A percentile compares a stretch with the other conserved stretches of the same genome.
phyloP scores from a whole-genome alignment of 2,797 vertebrate species.

The Sciurus carolinensis region DNA sequence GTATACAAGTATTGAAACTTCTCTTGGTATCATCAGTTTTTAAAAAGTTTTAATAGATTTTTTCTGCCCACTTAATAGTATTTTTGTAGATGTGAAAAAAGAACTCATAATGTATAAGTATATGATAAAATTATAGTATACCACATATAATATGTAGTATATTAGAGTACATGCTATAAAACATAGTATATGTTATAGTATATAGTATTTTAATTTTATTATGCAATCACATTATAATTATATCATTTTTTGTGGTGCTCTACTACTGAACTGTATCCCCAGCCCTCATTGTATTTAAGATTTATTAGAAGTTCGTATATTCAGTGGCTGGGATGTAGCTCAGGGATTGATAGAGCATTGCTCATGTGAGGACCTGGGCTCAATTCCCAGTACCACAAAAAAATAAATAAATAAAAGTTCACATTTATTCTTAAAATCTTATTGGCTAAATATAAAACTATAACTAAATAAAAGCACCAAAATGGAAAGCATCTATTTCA shows the following conservation, averaged over 20 bases:
- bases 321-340: not conserved
- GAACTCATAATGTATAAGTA: not conserved
- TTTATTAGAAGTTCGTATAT: not conserved
- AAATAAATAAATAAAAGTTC: not conserved
- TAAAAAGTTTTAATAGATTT: not conserved
- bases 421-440: not conserved
- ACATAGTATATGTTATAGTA: not conserved
- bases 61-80: not conserved
- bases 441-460: not conserved
- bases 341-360: no score
- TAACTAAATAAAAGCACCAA: not conserved
- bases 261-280: not conserved
- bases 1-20: not conserved
- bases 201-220: not conserved
- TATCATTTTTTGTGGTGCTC: not conserved
- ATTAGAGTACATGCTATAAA: not conserved
- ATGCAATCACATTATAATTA: not conserved
- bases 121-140: not conserved
- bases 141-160: not conserved
- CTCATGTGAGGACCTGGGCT: not conserved
- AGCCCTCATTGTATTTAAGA: not conserved
- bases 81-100: conserved; percentile 41
- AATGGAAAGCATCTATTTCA: not conserved
- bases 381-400: not conserved
- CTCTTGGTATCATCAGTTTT: not conserved